A percentile compares a stretch with the other conserved stretches of the same genome.
Evolutionary conservation across 2,113 vertebrate genomes (phyloP).

Genomic region (Anas platyrhynchos): DNA sequence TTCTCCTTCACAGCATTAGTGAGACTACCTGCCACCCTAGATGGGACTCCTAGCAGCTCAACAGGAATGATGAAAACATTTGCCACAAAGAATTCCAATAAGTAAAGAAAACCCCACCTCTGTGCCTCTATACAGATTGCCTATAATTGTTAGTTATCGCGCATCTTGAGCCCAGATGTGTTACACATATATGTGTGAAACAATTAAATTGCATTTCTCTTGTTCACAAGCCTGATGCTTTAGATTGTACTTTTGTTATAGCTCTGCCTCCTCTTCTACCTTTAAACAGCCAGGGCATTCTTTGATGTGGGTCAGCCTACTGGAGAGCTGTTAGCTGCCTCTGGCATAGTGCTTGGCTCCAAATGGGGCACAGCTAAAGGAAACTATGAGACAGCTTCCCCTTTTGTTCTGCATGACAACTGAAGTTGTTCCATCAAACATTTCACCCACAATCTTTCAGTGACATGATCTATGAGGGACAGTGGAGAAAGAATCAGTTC

Average conservation of each 20-base stretch:
- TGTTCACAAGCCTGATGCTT: neutral
- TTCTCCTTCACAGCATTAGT: neutral
- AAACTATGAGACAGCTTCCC: neutral
- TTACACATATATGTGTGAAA: neutral
- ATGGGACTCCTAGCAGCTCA: neutral
- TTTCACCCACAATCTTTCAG: neutral
- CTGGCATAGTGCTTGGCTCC: neutral
- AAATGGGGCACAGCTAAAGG: neutral
- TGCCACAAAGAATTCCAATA: neutral
- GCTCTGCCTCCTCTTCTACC: neutral
- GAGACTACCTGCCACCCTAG: neutral
- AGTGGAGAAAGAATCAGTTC: neutral
- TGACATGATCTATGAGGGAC: neutral
- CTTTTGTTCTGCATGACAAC: neutral
- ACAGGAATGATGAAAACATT: neutral
- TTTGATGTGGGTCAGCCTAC: neutral
- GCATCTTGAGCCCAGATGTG: neutral
- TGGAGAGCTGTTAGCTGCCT: neutral
- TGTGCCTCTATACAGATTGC: neutral
- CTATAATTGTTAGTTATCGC: neutral
- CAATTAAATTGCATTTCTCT: neutral
- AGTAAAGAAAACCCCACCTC: neutral
- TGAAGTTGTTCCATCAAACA: neutral
- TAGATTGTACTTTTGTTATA: neutral
- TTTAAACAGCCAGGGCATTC: neutral